Percentiles rank a stretch among this genome's conserved stretches.
phyloP scores from a whole-genome alignment of 2,888 invertebrate genomes.

The Aricia artaxerxes region DNA sequence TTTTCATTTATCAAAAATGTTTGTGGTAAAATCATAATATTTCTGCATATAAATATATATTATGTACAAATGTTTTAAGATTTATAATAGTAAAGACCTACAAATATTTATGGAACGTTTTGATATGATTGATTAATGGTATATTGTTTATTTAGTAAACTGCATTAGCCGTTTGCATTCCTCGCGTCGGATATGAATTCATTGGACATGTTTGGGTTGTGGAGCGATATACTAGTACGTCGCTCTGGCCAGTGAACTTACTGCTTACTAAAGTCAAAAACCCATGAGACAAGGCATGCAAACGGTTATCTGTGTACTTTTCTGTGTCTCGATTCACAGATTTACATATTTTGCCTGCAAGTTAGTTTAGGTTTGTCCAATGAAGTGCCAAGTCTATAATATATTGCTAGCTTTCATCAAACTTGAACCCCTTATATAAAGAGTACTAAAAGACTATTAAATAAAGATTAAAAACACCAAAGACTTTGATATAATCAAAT shows the following conservation, averaged over 20 bases:
- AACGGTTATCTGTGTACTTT: too few relatives aligned
- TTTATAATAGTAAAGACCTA: not conserved
- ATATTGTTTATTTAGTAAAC: conserved; percentile 15
- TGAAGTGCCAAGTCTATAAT: too few relatives aligned
- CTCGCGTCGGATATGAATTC: conserved; percentile 27
- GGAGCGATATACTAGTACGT: not conserved
- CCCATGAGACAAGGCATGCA: too few relatives aligned
- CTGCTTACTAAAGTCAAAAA: too few relatives aligned
- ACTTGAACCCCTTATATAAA: too few relatives aligned
- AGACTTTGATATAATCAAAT: not conserved
- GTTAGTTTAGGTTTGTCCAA: too few relatives aligned
- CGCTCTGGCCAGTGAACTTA: conserved; percentile 4
- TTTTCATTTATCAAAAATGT: too few relatives aligned
- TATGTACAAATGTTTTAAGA: not conserved
- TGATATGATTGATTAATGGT: conserved; percentile 11
- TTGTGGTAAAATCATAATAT: not conserved
- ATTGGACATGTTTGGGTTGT: conserved; percentile 24
- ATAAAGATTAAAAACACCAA: not conserved
- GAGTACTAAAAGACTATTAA: not conserved
- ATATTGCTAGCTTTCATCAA: too few relatives aligned
- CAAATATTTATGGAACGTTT: not conserved
- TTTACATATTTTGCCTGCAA: too few relatives aligned
- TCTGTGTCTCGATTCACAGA: too few relatives aligned
- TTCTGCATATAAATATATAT: not conserved
- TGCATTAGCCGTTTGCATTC: conserved; percentile 26